Base-by-base conservation (phyloP, 2,113 vertebrate species). In the Ascaphus truei region DNA sequence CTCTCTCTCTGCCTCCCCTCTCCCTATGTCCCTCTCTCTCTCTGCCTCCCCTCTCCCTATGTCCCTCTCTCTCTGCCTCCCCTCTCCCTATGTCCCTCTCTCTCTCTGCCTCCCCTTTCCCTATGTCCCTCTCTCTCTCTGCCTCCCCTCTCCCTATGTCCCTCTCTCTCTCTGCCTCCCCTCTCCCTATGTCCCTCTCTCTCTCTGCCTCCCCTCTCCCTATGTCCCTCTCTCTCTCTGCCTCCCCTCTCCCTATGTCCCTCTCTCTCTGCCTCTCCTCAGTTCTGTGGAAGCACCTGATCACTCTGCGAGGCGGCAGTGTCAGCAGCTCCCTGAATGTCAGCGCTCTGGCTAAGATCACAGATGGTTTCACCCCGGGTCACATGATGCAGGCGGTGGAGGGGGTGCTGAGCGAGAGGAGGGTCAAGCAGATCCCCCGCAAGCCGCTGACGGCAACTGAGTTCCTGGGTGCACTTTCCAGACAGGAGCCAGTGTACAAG, bases 291-390 rank as follows among this genome's bases (percentile, higher is more conserved):
- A 90, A 83, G 29, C 78, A 85, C 30, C 56, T 83, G 76, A 88
- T 95, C 45, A 73, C 73, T 11, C 76, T 60, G 41, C 7, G 71
- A 0, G 84, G 87, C 0, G 92, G 89, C 1, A 3, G 13, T 0
- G 20, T 91, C 29, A 82, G 75, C 1, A 68, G 33, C 1, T 16
- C 59, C 1, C 2, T 94, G 78, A 90, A 85, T 57, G 13, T 93
- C 0, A 89, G 90, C 39, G 89, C 86, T 66, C 81, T 95, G 16
- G 90, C 92, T 0, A 91, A 86, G 5, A 56, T 93, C 36, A 92
- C 88, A 0, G 92, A 94, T 0, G 93, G 93, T 61, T 95, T 91
- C 78, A 94, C 93, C 0, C 92, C 86, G 12, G 88, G 87, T 1
- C 82, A 85, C 20, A 75, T 95, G 0, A 22, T 89, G 25, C 67